phyloP scores from a whole-genome alignment of 1,140 invertebrate genomes.

The Akabosia matsudoensis region DNA sequence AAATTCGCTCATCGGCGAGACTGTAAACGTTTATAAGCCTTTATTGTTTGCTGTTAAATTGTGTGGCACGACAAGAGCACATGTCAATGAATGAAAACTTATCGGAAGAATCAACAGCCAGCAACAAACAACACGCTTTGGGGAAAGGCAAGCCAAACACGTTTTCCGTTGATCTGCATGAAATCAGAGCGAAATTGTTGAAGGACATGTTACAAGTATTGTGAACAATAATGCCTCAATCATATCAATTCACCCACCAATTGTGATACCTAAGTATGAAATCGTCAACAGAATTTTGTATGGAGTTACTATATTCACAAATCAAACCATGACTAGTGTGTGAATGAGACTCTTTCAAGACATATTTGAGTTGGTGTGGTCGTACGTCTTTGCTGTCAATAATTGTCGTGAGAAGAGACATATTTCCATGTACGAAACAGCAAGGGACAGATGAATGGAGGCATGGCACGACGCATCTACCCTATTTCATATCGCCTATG shows the following conservation, averaged over 20 bases:
- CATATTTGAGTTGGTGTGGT: slow-evolving; percentile 8
- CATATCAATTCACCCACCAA: no score
- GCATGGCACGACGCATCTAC: no score
- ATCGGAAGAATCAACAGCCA: not conserved
- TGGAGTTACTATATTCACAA: no score
- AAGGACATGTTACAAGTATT: not conserved
- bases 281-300: no score
- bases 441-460: not conserved
- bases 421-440: not conserved
- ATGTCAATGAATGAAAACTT: not conserved
- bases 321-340: no score
- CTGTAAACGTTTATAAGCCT: no score
- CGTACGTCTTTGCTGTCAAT: no score
- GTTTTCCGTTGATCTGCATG: not conserved
- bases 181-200: not conserved
- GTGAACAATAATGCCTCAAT: not conserved
- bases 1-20: no score
- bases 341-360: no score
- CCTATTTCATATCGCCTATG: no score
- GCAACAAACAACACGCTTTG: not conserved
- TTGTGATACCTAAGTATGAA: no score
- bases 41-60: not conserved
- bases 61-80: not conserved
- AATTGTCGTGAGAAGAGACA: not conserved
- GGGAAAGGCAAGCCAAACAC: not conserved